phyloP scores from a whole-genome alignment of 2,113 vertebrate species.

The Salvator merianae region DNA sequence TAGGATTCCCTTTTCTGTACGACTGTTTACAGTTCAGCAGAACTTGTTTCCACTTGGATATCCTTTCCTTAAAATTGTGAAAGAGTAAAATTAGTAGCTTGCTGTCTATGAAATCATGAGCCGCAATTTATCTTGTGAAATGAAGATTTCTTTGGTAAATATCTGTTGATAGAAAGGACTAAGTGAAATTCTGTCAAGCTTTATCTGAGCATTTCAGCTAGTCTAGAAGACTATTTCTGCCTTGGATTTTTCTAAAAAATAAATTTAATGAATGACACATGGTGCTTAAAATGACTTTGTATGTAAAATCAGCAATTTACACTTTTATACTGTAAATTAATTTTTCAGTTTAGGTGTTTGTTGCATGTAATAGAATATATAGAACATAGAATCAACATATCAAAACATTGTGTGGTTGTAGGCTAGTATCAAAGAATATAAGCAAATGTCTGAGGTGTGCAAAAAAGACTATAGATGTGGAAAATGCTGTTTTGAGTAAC shows the following conservation, averaged over 20 bases:
- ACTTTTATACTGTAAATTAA: not conserved
- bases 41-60: too few relatives aligned
- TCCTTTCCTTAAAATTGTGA: not conserved
- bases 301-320: not conserved
- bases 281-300: not conserved
- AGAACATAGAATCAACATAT: not conserved
- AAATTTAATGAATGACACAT: not conserved
- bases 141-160: not conserved
- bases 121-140: conserved; percentile 1
- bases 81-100: conserved; percentile 9
- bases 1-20: too few relatives aligned
- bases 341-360: not conserved
- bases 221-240: conserved; percentile 27
- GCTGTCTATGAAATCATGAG: not conserved
- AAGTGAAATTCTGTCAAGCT: not conserved
- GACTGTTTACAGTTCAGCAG: too few relatives aligned
- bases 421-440: not conserved
- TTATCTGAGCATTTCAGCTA: not conserved
- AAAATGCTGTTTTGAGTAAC: too few relatives aligned
- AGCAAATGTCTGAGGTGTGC: not conserved
- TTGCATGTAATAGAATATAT: not conserved
- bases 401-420: not conserved
- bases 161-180: not conserved
- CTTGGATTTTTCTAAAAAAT: not conserved
- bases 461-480: too few relatives aligned